Evolutionary conservation across 2,888 invertebrate genomes (phyloP).

Genomic region (Orthosia gracilis): DNA sequence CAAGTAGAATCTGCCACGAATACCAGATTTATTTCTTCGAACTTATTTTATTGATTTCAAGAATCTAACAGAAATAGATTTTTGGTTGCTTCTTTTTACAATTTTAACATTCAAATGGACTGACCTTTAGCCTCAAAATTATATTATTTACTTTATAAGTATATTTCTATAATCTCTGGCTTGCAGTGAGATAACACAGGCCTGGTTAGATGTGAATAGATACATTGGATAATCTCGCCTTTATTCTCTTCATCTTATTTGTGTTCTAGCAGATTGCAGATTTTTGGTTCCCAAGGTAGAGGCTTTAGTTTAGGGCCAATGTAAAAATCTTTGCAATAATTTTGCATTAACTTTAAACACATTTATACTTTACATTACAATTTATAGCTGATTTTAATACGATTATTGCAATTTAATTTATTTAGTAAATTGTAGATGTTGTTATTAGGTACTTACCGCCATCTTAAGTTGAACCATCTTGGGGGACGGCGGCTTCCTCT

Average conservation of each 20-base stretch:
- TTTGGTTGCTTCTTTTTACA: not conserved
- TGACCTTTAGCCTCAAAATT: not conserved
- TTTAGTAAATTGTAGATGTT: not conserved
- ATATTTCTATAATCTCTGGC: no score
- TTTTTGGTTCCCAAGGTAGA: no score
- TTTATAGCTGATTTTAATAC: not conserved
- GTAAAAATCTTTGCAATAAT: no score
- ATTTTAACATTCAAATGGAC: not conserved
- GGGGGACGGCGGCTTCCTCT: constrained; percentile 67
- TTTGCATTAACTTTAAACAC: no score
- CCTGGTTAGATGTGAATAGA: no score
- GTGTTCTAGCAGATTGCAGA: no score
- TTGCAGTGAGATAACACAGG: no score
- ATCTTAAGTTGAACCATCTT: constrained; percentile 74
- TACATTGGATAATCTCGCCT: no score
- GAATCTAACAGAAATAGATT: not conserved
- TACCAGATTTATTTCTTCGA: not conserved
- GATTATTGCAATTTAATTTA: not conserved
- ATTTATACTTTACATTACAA: no score
- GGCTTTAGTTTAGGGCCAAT: no score
- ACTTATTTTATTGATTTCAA: not conserved
- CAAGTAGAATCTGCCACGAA: not conserved
- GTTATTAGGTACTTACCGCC: constrained; percentile 67
- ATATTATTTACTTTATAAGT: no score
- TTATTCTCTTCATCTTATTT: no score